Base-by-base conservation (phyloP, 2,113 vertebrate species). In the Protobothrops flavoviridis region DNA sequence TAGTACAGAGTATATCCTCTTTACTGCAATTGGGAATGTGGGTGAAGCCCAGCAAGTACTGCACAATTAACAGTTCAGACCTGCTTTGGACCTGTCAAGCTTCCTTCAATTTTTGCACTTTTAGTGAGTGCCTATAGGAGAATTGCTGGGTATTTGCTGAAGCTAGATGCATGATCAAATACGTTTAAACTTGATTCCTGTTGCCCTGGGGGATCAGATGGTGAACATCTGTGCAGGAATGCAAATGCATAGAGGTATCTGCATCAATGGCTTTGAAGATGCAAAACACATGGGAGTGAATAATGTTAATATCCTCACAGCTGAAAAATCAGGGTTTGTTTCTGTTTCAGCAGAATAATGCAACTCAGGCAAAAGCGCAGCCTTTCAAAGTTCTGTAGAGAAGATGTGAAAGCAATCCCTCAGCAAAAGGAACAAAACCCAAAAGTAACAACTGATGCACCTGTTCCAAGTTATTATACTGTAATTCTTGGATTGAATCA, bases 201-300 rank as follows among this genome's bases (percentile, higher is more conserved):
- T 56, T 91, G 56, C 88, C 87, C 3, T 39, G 85, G 43, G 91
- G 52, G 89, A 69, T 39, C 3, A 0, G 23, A 48, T 15, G 91
- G 85, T 89, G 48, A 56, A 29, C 48, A 21, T 93, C 52, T 56
- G 64, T 50, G 87, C 45, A 94, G 88, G 89, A 95, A 91, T 93
- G 93, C 56, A 93, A 95, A 95, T 81, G 21, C 13, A 1, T 56
- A 43, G 21, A 8, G 59, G 43, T 85, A 90, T 92, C 48, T 81
- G 33, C 59, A 64, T 64, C 87, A 87, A 39, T 92, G 59, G 88
- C 39, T 88, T 92, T 88, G 89, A 90, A 89, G 94, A 92, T 45
- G 57, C 57, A 92, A 56, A 94, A 13, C 52, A 94, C 92, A 87
- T 21, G 24, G 74, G 92, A 86, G 26, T 45, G 91, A 57, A 50